Conservation (phyloP, 1,140 invertebrate genomes). For the Drosophila quadrilineata region DNA sequence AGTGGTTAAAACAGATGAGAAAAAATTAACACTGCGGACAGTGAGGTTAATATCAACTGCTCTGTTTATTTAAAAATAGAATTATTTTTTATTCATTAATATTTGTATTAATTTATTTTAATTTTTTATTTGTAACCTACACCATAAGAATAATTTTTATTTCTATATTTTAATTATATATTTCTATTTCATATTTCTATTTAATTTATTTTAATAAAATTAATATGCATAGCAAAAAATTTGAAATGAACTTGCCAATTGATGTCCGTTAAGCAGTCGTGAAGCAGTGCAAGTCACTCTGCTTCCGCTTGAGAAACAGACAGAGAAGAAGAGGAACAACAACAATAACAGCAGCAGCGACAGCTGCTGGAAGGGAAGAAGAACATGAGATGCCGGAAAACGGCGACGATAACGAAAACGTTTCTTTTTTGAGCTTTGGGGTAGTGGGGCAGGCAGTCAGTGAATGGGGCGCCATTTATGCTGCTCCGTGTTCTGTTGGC, state of each 20-base stretch:
- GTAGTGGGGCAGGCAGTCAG: constrained; percentile 61
- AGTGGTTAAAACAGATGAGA: neutral
- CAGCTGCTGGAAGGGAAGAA: neutral
- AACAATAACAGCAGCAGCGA: neutral
- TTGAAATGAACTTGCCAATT: too few relatives aligned
- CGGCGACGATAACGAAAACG: constrained; percentile 24
- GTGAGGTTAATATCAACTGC: too few relatives aligned
- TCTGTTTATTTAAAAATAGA: too few relatives aligned
- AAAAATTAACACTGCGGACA: too few relatives aligned
- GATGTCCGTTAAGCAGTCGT: neutral
- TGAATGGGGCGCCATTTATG: neutral
- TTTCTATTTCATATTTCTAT: too few relatives aligned
- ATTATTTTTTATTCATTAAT: neutral
- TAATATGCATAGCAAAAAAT: too few relatives aligned
- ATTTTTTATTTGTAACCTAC: neutral
- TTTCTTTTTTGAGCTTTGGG: constrained; percentile 60
- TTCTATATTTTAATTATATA: too few relatives aligned
- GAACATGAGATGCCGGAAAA: constrained; percentile 3
- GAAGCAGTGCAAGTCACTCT: neutral
- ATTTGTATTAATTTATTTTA: neutral
- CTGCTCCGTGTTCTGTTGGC: constrained; percentile 1
- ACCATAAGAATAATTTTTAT: too few relatives aligned
- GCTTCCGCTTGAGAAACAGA: neutral
- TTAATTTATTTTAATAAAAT: too few relatives aligned
- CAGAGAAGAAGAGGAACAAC: neutral